Conservation (phyloP, 2,797 vertebrate genomes). For the Rallus crepitans region DNA sequence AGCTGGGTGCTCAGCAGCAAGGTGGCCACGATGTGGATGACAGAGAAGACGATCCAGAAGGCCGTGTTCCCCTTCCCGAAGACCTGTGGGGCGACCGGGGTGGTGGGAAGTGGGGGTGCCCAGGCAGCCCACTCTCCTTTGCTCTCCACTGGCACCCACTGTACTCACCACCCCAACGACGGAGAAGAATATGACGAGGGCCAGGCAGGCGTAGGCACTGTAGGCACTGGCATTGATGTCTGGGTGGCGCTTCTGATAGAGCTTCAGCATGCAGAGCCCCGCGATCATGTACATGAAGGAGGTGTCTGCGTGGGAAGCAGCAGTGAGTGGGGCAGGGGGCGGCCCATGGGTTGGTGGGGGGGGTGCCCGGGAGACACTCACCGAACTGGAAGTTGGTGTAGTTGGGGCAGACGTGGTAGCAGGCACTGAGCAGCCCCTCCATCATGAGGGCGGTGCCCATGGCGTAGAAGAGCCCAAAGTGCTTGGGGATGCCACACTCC, state of each 20-base stretch:
- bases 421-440: conserved; percentile 96
- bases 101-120: rapidly evolving
- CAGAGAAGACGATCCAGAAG: conserved; percentile 94
- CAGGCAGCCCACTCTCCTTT: rapidly evolving
- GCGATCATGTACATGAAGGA: conserved; percentile 88
- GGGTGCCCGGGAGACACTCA: conserved; percentile 44
- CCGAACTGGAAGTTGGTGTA: conserved; percentile 99
- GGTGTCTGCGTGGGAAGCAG: conserved; percentile 85
- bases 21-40: conserved; percentile 94
- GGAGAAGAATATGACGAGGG: conserved; percentile 95
- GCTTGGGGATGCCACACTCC: conserved; percentile 97
- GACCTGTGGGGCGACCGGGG: conserved; percentile 76
- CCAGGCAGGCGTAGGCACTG: conserved; percentile 86
- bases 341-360: rapidly evolving
- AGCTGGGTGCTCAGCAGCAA: conserved; percentile 96
- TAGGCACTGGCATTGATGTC: conserved; percentile 86
- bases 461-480: conserved; percentile 96
- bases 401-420: conserved; percentile 98
- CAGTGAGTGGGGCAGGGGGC: rapidly evolving
- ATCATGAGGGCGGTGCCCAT: conserved; percentile 99
- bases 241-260: conserved; percentile 85
- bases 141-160: rapidly evolving
- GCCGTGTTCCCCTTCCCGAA: conserved; percentile 92
- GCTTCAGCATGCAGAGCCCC: conserved; percentile 85
- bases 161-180: conserved; percentile 93